Evolutionary conservation across 2,888 invertebrate genomes (phyloP), one percentile per base, ranked within the genome.

Genomic region (Orchesellides sinensis): DNA sequence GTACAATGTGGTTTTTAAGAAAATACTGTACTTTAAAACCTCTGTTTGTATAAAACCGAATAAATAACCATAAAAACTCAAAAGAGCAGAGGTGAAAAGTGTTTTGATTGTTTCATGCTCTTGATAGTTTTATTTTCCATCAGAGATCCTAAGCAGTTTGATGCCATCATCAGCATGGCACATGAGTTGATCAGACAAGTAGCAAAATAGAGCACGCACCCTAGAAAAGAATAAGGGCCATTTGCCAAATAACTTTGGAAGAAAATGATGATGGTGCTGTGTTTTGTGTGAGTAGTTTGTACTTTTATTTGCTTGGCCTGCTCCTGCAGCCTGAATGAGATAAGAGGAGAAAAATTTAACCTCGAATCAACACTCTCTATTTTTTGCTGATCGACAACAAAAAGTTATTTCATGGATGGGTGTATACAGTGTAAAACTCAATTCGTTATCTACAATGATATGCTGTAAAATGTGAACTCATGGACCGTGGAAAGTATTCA

Each of bases 191-290:
- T n/a, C n/a, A n/a, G n/a, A 8, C 35, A 35, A 35, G 35, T 35
- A 35, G 35, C 12, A 35, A 12, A 35, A 35, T 12, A 35, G 35
- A 35, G 35, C 35, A 12, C 35, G 12, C 35, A 35, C 12, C 12
- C 12, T 35, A 35, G 35, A 35, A 8, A 12, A 72, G 59, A 21
- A 49, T 32, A 17, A 65, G 75, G 56, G 75, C 75, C 45, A 66
- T 56, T 75, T 75, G 75, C 75, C 75, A 77, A 75, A 65, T 40
- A 23, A n/a, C 14, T n/a, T n/a, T n/a, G n/a, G n/a, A n/a, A n/a
- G n/a, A n/a, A n/a, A n/a, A n/a, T n/a, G n/a, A n/a, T n/a, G n/a
- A n/a, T n/a, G n/a, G n/a, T n/a, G n/a, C n/a, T n/a, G n/a, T n/a
- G n/a, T n/a, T n/a, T n/a, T n/a, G n/a, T n/a, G n/a, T n/a, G n/a